phyloP scores from a whole-genome alignment of 30 jellyfish, hydroid and myxozoan species.

The Aurelia aurita complex sp. Pacific region DNA sequence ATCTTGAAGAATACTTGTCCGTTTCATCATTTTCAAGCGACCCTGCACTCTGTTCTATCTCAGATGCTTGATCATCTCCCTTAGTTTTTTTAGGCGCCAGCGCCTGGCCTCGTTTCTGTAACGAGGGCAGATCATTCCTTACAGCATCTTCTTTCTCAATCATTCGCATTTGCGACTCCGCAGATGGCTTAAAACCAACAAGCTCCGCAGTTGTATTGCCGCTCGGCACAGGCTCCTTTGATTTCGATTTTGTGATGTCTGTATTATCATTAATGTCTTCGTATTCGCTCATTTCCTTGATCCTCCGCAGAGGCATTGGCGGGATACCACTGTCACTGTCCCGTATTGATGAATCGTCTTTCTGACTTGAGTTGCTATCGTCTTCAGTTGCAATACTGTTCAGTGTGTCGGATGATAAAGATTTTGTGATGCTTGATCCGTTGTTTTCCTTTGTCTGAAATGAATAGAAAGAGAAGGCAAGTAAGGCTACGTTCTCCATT shows the following conservation, averaged over 20 bases:
- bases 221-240: conserved; percentile 57
- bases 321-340: conserved; percentile 91
- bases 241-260: conserved; percentile 43
- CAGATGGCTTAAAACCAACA: conserved; percentile 69
- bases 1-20: conserved; percentile 39
- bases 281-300: conserved; percentile 86
- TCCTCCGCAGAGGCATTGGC: conserved; percentile 97
- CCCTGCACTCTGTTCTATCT: not conserved
- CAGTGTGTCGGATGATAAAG: conserved; percentile 86
- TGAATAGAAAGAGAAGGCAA: not conserved
- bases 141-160: conserved; percentile 56
- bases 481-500: too few species aligned
- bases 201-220: conserved; percentile 52
- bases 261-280: conserved; percentile 62
- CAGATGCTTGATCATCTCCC: conserved; percentile 18
- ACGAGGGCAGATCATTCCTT: conserved; percentile 65
- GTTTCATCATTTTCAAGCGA: not conserved
- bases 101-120: conserved; percentile 60
- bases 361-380: conserved; percentile 76
- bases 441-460: conserved; percentile 30
- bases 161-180: conserved; percentile 43
- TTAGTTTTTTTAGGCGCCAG: conserved; percentile 13
- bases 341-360: conserved; percentile 81
- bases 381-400: conserved; percentile 79
- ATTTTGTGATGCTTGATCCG: conserved; percentile 51